Evolutionary conservation across 2,888 invertebrate genomes (phyloP).

Genomic region (Perithous albicinctus): DNA sequence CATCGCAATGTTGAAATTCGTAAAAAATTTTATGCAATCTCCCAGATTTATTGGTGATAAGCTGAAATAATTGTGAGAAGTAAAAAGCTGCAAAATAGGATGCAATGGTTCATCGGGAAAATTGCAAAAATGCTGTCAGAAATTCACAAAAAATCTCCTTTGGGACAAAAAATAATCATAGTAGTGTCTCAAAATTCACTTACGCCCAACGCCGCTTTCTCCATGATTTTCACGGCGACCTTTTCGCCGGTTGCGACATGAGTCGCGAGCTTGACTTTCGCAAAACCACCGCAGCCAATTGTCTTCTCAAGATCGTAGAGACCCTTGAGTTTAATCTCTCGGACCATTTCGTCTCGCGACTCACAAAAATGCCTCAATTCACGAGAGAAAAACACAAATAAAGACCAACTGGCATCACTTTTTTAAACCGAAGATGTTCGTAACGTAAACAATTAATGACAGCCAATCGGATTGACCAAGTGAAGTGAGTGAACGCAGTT

Average conservation of each 20-base stretch:
- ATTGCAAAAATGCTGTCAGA: conserved; percentile 11
- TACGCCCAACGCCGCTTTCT: conserved; percentile 90
- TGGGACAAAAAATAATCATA: neutral
- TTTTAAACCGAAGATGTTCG: conserved; percentile 56
- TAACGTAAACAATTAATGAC: conserved; percentile 58
- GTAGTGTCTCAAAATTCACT: conserved; percentile 74
- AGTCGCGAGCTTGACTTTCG: conserved; percentile 92
- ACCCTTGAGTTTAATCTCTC: conserved; percentile 86
- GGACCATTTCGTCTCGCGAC: conserved; percentile 83
- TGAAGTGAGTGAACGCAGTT: conserved; percentile 5
- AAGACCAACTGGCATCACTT: conserved; percentile 54
- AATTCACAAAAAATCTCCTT: neutral
- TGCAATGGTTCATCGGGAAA: neutral
- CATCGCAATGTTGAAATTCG: too few species aligned
- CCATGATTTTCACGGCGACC: conserved; percentile 94
- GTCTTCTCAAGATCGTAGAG: conserved; percentile 89
- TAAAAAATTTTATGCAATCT: too few species aligned
- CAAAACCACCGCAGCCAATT: conserved; percentile 92
- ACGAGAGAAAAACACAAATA: conserved; percentile 25
- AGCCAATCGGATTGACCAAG: conserved; percentile 11
- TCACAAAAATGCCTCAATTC: neutral
- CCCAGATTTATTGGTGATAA: too few species aligned
- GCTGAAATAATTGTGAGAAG: too few species aligned
- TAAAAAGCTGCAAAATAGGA: too few species aligned
- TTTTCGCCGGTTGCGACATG: conserved; percentile 92